phyloP scores from a whole-genome alignment of 2,797 vertebrate species.

The Protonibea diacanthus region DNA sequence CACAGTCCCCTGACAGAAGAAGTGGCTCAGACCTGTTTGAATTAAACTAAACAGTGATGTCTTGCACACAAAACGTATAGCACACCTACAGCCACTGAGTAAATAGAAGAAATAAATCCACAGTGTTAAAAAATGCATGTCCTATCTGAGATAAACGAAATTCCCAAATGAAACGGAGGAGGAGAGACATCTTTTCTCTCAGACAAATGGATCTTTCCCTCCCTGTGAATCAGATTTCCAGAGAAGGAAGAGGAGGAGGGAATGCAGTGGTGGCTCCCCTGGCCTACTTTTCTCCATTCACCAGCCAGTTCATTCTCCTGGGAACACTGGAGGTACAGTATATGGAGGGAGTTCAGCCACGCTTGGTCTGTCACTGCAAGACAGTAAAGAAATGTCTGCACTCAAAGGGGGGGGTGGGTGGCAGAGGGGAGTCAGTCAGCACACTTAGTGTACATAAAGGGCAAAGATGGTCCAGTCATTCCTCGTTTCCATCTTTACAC shows the following conservation, averaged over 20 bases:
- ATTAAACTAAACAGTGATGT: slow-evolving; percentile 23
- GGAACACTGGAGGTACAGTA: slow-evolving; percentile 71
- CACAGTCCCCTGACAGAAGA: slow-evolving; percentile 52
- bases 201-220: slow-evolving; percentile 71
- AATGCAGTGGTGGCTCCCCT: slow-evolving; percentile 57
- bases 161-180: slow-evolving; percentile 46
- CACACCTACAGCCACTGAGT: slow-evolving; percentile 26
- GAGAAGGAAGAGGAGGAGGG: slow-evolving; percentile 37
- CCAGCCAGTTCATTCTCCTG: slow-evolving; percentile 64
- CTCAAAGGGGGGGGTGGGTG: slow-evolving; percentile 18
- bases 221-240: slow-evolving; percentile 65
- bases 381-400: slow-evolving; percentile 65
- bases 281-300: slow-evolving; percentile 81
- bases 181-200: slow-evolving; percentile 54
- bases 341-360: slow-evolving; percentile 73
- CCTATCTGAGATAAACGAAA: slow-evolving; percentile 47
- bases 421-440: slow-evolving; percentile 40
- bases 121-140: slow-evolving; percentile 40
- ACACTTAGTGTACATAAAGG: slow-evolving; percentile 52
- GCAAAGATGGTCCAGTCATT: slow-evolving; percentile 46
- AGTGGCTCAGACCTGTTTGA: slow-evolving; percentile 45
- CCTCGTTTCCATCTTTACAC: slow-evolving; percentile 50
- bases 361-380: slow-evolving; percentile 77
- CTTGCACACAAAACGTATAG: slow-evolving; percentile 32
- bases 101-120: slow-evolving; percentile 23